These are phyloP conservation scores for Euwallacea fornicatus DNA, from an alignment of 1,140 invertebrate species.

Conservation along the genomic window DNA sequence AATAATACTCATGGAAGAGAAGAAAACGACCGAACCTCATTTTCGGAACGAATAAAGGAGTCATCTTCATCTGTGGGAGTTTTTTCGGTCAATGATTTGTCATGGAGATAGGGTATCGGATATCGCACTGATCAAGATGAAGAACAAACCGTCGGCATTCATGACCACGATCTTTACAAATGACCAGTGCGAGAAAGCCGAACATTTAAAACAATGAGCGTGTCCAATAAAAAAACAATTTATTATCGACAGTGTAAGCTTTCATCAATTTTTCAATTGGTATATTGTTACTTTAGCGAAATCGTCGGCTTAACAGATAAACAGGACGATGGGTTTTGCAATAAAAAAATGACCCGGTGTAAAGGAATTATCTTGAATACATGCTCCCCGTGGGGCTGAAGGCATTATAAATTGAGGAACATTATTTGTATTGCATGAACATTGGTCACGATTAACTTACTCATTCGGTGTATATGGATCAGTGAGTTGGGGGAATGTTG, in stretches of 20 bases:
- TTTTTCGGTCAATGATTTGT: constrained; percentile 6
- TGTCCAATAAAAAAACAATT: constrained; percentile 33
- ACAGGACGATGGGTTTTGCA: constrained; percentile 25
- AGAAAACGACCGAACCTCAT: too few relatives aligned
- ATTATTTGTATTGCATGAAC: constrained; percentile 20
- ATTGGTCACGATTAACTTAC: constrained; percentile 17
- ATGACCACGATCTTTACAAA: constrained; percentile 32
- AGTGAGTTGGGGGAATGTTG: constrained; percentile 8
- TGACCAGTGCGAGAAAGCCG: constrained; percentile 13
- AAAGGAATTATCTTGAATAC: constrained; percentile 24
- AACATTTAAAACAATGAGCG: constrained; percentile 31
- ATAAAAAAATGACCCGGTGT: constrained; percentile 30
- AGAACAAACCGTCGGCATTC: constrained; percentile 18
- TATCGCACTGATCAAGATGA: constrained; percentile 29
- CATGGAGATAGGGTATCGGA: constrained; percentile 4
- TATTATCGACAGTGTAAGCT: constrained; percentile 31
- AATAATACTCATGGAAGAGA: too few relatives aligned
- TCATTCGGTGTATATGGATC: constrained; percentile 7
- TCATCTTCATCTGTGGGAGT: constrained; percentile 7
- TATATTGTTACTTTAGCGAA: constrained; percentile 28
- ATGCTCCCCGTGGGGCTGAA: constrained; percentile 14
- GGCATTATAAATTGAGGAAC: constrained; percentile 14
- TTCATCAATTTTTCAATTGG: constrained; percentile 37
- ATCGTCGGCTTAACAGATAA: constrained; percentile 22
- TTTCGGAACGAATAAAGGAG: neutral